phyloP scores from a whole-genome alignment of 1,140 invertebrate species.

The Drosophila kurseongensis region DNA sequence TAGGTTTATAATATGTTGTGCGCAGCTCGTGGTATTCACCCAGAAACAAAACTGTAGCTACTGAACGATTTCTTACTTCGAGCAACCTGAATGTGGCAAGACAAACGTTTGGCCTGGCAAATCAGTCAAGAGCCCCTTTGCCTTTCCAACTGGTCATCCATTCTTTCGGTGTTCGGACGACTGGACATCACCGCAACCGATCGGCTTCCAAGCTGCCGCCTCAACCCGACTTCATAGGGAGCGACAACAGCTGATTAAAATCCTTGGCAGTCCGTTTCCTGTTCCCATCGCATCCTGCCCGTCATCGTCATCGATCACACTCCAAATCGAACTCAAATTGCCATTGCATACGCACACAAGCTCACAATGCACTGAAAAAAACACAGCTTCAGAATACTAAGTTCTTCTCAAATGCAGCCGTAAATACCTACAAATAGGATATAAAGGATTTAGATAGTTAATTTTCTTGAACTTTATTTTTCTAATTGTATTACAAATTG shows the following conservation, averaged over 20 bases:
- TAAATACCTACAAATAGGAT: too few relatives aligned
- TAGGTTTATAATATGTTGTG: background rate
- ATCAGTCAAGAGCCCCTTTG: conserved; percentile 1
- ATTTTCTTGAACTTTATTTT: too few relatives aligned
- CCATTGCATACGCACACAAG: conserved; percentile 31
- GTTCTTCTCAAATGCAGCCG: too few relatives aligned
- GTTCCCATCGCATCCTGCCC: conserved; percentile 34
- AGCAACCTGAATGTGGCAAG: background rate
- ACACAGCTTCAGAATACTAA: background rate
- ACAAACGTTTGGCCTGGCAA: background rate
- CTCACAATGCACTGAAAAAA: background rate
- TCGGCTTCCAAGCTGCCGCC: conserved; percentile 14
- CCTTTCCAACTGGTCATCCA: too few relatives aligned
- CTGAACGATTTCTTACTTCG: background rate
- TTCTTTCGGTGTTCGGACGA: background rate
- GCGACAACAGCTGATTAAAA: conserved; percentile 67
- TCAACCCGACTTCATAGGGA: conserved; percentile 11
- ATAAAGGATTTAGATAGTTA: too few relatives aligned
- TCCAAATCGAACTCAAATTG: conserved; percentile 68
- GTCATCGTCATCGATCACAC: conserved; percentile 72
- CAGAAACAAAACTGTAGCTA: background rate
- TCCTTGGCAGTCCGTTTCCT: conserved; percentile 27
- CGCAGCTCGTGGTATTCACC: background rate
- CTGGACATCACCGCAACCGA: conserved; percentile 13
- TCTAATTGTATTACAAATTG: too few relatives aligned